These are phyloP conservation scores for Acleris cristana DNA, from an alignment of 2,888 invertebrate species.

Conservation along the genomic window DNA sequence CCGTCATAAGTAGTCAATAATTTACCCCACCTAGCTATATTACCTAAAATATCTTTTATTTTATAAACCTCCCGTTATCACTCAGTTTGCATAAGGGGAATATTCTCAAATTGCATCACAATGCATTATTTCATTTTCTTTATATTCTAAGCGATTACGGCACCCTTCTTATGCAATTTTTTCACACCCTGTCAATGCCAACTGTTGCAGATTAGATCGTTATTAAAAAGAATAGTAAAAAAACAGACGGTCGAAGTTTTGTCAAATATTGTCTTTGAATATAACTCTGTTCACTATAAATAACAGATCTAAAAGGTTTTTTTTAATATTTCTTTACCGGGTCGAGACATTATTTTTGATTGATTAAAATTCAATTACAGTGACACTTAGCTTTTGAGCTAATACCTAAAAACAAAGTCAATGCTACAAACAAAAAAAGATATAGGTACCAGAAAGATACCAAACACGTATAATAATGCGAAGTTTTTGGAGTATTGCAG, in stretches of 20 bases:
- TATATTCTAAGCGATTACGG: slow-evolving; percentile 12
- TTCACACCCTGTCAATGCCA: slow-evolving; percentile 15
- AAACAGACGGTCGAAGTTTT: slow-evolving; percentile 8
- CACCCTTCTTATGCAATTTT: background rate
- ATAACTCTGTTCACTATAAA: no score
- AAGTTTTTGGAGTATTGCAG: no score
- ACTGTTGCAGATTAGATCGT: slow-evolving; percentile 15
- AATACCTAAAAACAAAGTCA: no score
- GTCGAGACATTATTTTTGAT: no score
- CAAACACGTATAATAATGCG: no score
- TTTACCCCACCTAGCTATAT: background rate
- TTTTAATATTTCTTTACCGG: no score
- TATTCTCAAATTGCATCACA: slow-evolving; percentile 26
- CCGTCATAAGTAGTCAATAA: background rate
- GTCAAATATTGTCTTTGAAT: background rate
- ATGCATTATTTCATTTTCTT: slow-evolving; percentile 7
- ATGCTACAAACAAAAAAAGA: no score
- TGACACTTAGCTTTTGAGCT: no score
- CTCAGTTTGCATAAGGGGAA: slow-evolving; percentile 19
- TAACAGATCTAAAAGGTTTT: no score
- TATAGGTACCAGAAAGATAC: no score
- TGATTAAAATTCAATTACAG: no score
- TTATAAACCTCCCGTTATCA: background rate
- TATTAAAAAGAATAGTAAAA: slow-evolving; percentile 8
- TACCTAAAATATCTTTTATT: background rate